Percentiles rank a stretch among this genome's conserved stretches.
phyloP scores from a whole-genome alignment of 2,113 vertebrate genomes.

The Rhadina sibilatrix region DNA sequence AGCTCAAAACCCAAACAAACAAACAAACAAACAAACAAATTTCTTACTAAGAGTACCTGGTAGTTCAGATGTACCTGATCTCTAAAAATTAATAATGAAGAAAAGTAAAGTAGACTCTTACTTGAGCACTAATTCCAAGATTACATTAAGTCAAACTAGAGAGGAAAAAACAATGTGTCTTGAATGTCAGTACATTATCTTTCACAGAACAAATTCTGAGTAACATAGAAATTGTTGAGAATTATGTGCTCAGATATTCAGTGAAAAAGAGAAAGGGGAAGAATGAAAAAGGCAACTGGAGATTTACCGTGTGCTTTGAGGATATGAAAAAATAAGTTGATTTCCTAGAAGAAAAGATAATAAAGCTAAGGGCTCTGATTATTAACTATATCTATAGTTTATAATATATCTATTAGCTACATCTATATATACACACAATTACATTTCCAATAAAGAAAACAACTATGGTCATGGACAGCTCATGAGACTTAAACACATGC shows the following conservation, averaged over 20 bases:
- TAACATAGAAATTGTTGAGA: neutral
- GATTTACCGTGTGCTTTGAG: neutral
- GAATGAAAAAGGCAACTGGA: neutral
- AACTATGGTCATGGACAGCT: neutral
- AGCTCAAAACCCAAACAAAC: neutral
- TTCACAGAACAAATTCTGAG: neutral
- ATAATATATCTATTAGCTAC: neutral
- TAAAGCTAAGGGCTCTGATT: neutral
- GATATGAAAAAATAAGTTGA: neutral
- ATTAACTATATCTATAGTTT: neutral
- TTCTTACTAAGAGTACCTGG: neutral
- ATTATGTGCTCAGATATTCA: neutral
- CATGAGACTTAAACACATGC: neutral
- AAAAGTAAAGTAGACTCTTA: neutral
- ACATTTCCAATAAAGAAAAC: neutral
- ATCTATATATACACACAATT: neutral
- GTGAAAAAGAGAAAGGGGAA: neutral
- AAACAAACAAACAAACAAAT: neutral
- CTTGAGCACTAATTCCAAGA: neutral
- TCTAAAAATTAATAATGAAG: neutral
- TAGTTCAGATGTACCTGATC: neutral
- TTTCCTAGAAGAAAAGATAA: neutral
- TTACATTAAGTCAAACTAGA: neutral
- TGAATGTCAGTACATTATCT: neutral
- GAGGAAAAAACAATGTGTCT: neutral